These are phyloP conservation scores for Bothrops jararaca DNA, from an alignment of 2,113 vertebrate genomes.

Conservation along the genomic window DNA sequence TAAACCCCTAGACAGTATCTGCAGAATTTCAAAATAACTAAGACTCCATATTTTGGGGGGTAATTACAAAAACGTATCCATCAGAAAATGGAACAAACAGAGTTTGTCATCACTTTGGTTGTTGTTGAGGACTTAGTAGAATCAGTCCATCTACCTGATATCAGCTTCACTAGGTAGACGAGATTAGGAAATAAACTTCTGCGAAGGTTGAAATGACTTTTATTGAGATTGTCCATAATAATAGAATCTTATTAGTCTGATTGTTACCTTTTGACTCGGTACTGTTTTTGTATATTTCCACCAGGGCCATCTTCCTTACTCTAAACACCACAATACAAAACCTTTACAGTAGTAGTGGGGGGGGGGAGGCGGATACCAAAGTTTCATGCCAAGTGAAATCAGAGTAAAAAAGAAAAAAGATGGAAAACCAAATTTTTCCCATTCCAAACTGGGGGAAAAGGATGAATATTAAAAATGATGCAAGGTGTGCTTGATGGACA, in stretches of 20 bases:
- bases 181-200: not conserved
- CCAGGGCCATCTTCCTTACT: not conserved
- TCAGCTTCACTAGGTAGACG: not conserved
- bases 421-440: not conserved
- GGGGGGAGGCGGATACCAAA: not conserved
- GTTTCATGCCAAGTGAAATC: not conserved
- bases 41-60: not conserved
- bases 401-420: not conserved
- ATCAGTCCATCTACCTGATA: not conserved
- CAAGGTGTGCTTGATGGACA: slow-evolving; percentile 73
- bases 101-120: not conserved
- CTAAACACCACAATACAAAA: not conserved
- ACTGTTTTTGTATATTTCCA: not conserved
- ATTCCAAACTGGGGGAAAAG: slow-evolving; percentile 42
- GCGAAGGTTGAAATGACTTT: not conserved
- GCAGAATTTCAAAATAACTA: not conserved
- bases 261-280: not conserved
- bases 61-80: not conserved
- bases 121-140: not conserved
- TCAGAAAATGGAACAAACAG: not conserved
- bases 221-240: not conserved
- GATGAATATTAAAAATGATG: slow-evolving; percentile 62
- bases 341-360: not conserved
- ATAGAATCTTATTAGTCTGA: not conserved
- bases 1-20: not conserved